Evolutionary conservation across 2,113 vertebrate genomes (phyloP), one percentile per base, ranked within the genome.

Genomic region (Salvelinus sp.): DNA sequence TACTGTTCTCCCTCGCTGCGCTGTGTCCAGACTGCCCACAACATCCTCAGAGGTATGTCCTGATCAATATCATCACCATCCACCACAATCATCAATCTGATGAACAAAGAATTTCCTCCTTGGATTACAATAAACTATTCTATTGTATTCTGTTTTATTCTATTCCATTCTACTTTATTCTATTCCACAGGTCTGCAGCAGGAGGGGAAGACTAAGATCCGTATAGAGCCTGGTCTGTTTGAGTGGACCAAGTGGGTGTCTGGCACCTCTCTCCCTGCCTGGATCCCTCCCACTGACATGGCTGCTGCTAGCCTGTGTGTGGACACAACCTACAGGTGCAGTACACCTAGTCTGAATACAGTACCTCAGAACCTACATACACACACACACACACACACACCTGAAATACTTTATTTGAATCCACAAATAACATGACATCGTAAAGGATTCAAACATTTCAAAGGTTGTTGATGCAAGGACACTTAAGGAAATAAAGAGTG

Each of bases 171-270:
- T 67, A 22, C 14, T 48, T 44, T 44, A 10, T 44, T 44, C 7
- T 44, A 44, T 44, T 44, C 38, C 6, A n/a, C 87, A 99, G 98
- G 98, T 72, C 95, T 99, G 83, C 96, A 98, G 76, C 96, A 95
- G 88, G 97, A 98, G 18, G 96, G 94, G 76, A 95, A 93, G 81
- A 92, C 95, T 82, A 98, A 96, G 85, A 96, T 99, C 72, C 93
- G 97, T 0, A 86, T 99, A 2, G 98, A 99, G 89, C 98, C 98
- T 0, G 97, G 98, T 38, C 86, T 99, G 74, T 99, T 99, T 82
- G 97, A 99, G 79, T 99, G 98, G 98, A 99, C 97, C 48, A 98
- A 99, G 88, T 99, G 97, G 97, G 97, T 98, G 47, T 91, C 97
- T 2, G 98, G 98, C 73, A 97, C 80, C 72, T 90, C 93, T 0